phyloP scores from a whole-genome alignment of 2,888 invertebrate genomes.

The Tortricodes alternella region DNA sequence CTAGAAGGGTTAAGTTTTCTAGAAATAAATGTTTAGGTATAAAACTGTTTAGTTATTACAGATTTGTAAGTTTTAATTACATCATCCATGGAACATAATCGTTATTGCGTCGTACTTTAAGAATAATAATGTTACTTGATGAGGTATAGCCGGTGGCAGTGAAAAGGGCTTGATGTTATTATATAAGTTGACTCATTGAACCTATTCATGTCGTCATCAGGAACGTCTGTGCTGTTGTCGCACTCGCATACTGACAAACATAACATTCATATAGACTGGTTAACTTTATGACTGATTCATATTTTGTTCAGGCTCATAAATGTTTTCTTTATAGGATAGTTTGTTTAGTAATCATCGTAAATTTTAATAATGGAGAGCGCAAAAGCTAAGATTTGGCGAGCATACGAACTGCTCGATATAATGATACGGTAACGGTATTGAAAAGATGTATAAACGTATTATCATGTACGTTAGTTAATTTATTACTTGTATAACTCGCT shows the following conservation, averaged over 20 bases:
- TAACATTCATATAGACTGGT: conserved; percentile 33
- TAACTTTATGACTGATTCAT: conserved; percentile 30
- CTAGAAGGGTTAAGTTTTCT: conserved; percentile 66
- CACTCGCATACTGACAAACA: conserved; percentile 31
- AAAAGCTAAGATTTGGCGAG: conserved; percentile 64
- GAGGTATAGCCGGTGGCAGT: conserved; percentile 44
- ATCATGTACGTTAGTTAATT: conserved; percentile 55
- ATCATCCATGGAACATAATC: conserved; percentile 25
- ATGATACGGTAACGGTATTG: conserved; percentile 54
- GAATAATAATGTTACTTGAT: conserved; percentile 29
- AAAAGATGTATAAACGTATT: conserved; percentile 72
- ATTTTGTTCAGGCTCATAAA: conserved; percentile 27
- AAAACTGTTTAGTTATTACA: conserved; percentile 20
- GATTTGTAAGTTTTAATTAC: conserved; percentile 21
- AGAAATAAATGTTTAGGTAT: conserved; percentile 45
- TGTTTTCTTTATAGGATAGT: conserved; percentile 40
- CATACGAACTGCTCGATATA: conserved; percentile 51
- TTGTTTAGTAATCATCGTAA: conserved; percentile 48
- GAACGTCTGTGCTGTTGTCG: conserved; percentile 44
- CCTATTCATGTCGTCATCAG: conserved; percentile 40
- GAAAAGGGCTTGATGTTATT: conserved; percentile 34
- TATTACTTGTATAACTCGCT: conserved; percentile 76
- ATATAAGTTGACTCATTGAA: conserved; percentile 43
- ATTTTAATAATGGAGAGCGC: conserved; percentile 52
- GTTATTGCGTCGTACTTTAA: conserved; percentile 31